Evolutionary conservation across 1,140 invertebrate species (phyloP).

Genomic region (Pemphigus obesinymphae): DNA sequence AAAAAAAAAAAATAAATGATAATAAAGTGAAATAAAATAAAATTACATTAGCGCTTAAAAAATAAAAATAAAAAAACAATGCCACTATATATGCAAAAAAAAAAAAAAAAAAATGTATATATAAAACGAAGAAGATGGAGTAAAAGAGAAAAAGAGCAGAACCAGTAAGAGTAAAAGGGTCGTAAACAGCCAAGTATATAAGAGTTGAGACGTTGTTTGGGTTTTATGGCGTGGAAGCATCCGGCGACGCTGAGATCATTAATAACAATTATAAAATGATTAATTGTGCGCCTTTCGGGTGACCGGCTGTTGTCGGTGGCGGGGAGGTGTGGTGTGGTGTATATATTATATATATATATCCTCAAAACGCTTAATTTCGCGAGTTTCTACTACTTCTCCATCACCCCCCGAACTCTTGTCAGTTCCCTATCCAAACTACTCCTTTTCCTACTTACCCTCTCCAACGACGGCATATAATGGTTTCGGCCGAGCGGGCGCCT

Average conservation of each 20-base stretch:
- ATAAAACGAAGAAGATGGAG: too few species aligned
- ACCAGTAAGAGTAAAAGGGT: constrained; percentile 11
- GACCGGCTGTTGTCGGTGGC: background rate
- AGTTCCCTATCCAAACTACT: background rate
- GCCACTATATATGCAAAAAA: background rate
- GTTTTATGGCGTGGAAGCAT: constrained; percentile 36
- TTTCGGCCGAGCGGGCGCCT: constrained; percentile 30
- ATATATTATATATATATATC: constrained; percentile 12
- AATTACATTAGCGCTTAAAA: constrained; percentile 39
- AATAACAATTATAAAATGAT: constrained; percentile 42
- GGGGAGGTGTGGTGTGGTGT: background rate
- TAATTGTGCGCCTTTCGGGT: constrained; percentile 31
- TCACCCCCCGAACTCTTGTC: background rate
- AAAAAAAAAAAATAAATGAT: background rate
- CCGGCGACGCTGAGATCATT: constrained; percentile 33
- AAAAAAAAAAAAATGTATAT: background rate
- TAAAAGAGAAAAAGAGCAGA: background rate
- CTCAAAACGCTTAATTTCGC: constrained; percentile 35
- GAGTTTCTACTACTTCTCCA: background rate
- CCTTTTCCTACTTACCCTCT: background rate
- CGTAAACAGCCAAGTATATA: constrained; percentile 32
- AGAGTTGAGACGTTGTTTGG: constrained; percentile 39
- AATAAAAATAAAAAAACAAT: background rate
- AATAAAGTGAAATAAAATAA: constrained; percentile 32
- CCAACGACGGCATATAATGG: constrained; percentile 21